A percentile compares a stretch with the other conserved stretches of the same genome.
Evolutionary conservation across 2,797 vertebrate species (phyloP).

Genomic region (Otolemur crassicaudatus): DNA sequence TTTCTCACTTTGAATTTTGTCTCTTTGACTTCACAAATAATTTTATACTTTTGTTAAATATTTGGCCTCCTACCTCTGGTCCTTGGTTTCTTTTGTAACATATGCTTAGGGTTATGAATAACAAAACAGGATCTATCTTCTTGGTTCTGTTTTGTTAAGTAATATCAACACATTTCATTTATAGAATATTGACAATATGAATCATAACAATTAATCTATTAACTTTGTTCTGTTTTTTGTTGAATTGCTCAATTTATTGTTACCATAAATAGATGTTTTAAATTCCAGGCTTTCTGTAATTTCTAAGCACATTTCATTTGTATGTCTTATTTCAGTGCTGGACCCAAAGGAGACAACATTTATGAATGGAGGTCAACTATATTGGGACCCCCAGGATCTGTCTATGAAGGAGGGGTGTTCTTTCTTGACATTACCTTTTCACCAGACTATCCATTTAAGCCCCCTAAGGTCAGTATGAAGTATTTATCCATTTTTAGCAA

Average conservation of each 20-base stretch:
- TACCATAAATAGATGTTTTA: constrained; percentile 66
- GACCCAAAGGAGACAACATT: constrained; percentile 93
- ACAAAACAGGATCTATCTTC: background rate
- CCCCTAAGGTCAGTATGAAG: constrained; percentile 91
- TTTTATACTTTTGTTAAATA: constrained; percentile 22
- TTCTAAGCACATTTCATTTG: constrained; percentile 82
- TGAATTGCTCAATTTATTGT: constrained; percentile 1
- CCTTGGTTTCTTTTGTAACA: background rate
- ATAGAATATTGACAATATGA: background rate
- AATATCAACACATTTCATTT: background rate
- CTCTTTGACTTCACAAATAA: constrained; percentile 10
- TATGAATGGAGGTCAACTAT: constrained; percentile 94
- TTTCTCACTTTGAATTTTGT: constrained; percentile 53
- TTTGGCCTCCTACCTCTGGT: background rate
- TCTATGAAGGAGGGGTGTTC: constrained; percentile 93
- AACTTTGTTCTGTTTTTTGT: constrained; percentile 56
- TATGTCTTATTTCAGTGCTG: constrained; percentile 90
- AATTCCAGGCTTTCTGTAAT: constrained; percentile 70
- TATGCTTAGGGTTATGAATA: background rate
- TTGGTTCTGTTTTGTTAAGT: constrained; percentile 31
- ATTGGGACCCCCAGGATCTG: constrained; percentile 91
- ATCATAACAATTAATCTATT: constrained; percentile 11
- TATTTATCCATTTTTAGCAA: constrained; percentile 44
- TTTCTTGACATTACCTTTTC: constrained; percentile 93
- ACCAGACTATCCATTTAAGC: constrained; percentile 92